Percentiles rank a stretch among this genome's conserved stretches.
Evolutionary conservation across 2,888 invertebrate species (phyloP).

Genomic region (Hirtodrosophila confusa): DNA sequence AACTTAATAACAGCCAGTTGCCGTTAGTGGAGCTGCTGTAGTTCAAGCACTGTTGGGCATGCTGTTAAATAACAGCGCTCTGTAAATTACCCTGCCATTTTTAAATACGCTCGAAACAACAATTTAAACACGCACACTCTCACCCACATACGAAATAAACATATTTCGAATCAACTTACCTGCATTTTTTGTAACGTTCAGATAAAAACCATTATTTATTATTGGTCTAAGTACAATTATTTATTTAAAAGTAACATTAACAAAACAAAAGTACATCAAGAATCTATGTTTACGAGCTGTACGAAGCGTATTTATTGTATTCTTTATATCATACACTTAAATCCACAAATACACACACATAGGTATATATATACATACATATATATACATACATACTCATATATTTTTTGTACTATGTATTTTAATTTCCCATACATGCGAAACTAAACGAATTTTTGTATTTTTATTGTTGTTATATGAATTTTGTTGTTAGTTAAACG

Average conservation of each 20-base stretch:
- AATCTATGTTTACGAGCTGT: constrained; percentile 29
- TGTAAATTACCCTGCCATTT: constrained; percentile 53
- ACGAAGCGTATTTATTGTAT: constrained; percentile 17
- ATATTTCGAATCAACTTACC: constrained; percentile 40
- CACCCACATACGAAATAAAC: constrained; percentile 14
- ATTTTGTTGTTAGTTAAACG: constrained; percentile 77
- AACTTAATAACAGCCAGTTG: constrained; percentile 13
- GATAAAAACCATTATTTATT: constrained; percentile 29
- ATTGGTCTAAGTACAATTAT: constrained; percentile 48
- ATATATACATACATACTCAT: constrained; percentile 3
- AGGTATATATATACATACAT: constrained; percentile 13
- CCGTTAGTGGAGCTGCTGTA: constrained; percentile 12
- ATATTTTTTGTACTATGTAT: constrained; percentile 53
- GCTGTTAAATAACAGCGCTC: constrained; percentile 31
- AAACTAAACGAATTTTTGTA: constrained; percentile 53
- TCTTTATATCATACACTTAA: constrained; percentile 5
- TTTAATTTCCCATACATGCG: constrained; percentile 52
- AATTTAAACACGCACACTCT: constrained; percentile 2
- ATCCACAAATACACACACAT: constrained; percentile 12
- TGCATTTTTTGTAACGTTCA: constrained; percentile 41
- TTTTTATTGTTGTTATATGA: constrained; percentile 57
- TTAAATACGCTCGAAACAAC: constrained; percentile 21
- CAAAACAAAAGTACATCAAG: constrained; percentile 14
- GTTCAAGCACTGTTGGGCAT: constrained; percentile 22
- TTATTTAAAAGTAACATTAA: constrained; percentile 28